These are phyloP conservation scores for Metacarcinus magister DNA, from an alignment of 2,888 invertebrate genomes.

Conservation along the genomic window DNA sequence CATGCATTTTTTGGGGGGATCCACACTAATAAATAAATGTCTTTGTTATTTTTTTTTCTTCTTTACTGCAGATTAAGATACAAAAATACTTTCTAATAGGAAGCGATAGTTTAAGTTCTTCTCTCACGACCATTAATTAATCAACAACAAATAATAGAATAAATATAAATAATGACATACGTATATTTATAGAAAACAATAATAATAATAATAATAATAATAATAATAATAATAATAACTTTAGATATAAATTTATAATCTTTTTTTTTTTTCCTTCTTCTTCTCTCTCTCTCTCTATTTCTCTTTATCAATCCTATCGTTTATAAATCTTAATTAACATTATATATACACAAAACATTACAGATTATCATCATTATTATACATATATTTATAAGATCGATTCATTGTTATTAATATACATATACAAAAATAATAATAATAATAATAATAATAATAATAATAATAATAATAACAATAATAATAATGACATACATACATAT, in stretches of 20 bases:
- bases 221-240: constrained; percentile 34
- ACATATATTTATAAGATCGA: neutral
- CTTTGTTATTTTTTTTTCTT: neutral
- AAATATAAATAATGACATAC: no score
- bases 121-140: no score
- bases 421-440: neutral
- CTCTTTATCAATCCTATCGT: no score
- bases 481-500: neutral
- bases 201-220: neutral
- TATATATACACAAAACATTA: no score
- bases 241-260: no score
- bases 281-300: no score
- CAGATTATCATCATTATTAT: neutral
- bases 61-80: neutral
- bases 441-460: constrained; percentile 26
- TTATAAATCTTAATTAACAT: no score
- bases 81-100: constrained; percentile 8
- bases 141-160: no score
- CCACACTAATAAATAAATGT: neutral
- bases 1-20: no score
- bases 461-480: neutral
- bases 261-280: no score
- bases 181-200: no score
- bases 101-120: neutral
- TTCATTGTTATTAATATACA: neutral